These are phyloP conservation scores for Desoria tigrina DNA, from an alignment of 2,888 invertebrate genomes.

Conservation along the genomic window DNA sequence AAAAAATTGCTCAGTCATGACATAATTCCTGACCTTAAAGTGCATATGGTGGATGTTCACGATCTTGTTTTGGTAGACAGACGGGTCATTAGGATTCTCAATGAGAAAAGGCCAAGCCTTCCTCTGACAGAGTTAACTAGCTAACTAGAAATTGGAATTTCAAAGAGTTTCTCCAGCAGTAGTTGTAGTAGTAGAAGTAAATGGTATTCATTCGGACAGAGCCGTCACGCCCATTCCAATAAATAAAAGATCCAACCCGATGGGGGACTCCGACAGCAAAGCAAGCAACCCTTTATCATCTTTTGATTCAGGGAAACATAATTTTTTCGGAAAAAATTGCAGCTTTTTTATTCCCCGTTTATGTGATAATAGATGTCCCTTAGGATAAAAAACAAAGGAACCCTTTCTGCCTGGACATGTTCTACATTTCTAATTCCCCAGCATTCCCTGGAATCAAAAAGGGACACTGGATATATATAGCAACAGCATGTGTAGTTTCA, in stretches of 20 bases:
- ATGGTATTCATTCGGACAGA: background rate
- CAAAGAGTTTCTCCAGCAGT: background rate
- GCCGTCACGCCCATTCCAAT: slow-evolving; percentile 24
- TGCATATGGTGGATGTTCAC: slow-evolving; percentile 1
- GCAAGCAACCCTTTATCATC: slow-evolving; percentile 10
- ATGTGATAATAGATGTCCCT: slow-evolving; percentile 23
- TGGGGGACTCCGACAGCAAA: slow-evolving; percentile 2
- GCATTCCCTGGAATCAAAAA: too few species aligned
- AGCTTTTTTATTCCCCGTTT: slow-evolving; percentile 35
- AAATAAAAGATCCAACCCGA: slow-evolving; percentile 13
- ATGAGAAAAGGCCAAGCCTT: background rate
- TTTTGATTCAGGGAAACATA: slow-evolving; percentile 32
- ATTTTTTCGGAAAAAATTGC: slow-evolving; percentile 42
- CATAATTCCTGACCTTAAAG: slow-evolving; percentile 4
- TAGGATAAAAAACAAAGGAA: slow-evolving; percentile 10
- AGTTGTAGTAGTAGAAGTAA: too few species aligned
- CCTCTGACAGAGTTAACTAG: background rate
- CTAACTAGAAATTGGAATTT: background rate
- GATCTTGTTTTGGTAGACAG: background rate
- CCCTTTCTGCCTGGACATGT: slow-evolving; percentile 7
- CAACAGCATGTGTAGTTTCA: too few species aligned
- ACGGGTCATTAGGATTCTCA: background rate
- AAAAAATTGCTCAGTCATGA: slow-evolving; percentile 3
- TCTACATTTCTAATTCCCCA: slow-evolving; percentile 5
- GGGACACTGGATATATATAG: too few species aligned